Conservation (phyloP, 2,113 vertebrate genomes). For the Takifugu flavidus region DNA sequence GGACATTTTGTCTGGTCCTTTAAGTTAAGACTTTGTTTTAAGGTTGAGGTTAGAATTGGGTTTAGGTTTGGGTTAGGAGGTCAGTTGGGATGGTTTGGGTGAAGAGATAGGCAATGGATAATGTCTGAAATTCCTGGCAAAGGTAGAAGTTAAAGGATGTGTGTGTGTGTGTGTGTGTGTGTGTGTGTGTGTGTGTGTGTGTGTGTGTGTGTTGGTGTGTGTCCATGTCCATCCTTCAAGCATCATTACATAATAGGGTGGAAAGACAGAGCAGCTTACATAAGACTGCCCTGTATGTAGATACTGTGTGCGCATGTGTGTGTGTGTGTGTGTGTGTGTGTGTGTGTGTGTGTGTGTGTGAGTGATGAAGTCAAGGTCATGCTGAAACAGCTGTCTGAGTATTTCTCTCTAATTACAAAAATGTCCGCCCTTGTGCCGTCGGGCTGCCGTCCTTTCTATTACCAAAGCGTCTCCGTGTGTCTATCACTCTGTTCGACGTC, state of each 20-base stretch:
- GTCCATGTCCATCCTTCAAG: constrained; percentile 29
- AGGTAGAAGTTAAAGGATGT: neutral
- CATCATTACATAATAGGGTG: constrained; percentile 38
- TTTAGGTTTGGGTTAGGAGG: too few relatives aligned
- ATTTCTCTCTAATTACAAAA: constrained; percentile 39
- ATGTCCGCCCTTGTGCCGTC: constrained; percentile 7
- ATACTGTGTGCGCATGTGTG: constrained; percentile 3
- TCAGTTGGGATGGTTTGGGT: too few relatives aligned
- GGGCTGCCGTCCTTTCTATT: neutral
- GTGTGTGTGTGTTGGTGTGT: constrained; percentile 8
- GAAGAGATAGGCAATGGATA: too few relatives aligned
- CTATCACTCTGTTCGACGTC: neutral
- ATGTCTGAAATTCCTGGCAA: neutral
- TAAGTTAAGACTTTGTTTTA: too few relatives aligned
- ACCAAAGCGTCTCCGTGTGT: neutral
- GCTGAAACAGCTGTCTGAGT: constrained; percentile 38
- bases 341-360: constrained; percentile 5
- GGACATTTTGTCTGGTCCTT: too few relatives aligned
- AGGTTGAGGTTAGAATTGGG: too few relatives aligned
- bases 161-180: constrained; percentile 12
- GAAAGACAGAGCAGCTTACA: constrained; percentile 41
- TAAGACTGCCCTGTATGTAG: constrained; percentile 29
- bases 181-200: constrained; percentile 13
- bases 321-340: constrained; percentile 5
- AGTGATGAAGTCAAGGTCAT: constrained; percentile 23